phyloP scores from a whole-genome alignment of 2,113 vertebrate species.

The Cyphomyrus plagiostoma region DNA sequence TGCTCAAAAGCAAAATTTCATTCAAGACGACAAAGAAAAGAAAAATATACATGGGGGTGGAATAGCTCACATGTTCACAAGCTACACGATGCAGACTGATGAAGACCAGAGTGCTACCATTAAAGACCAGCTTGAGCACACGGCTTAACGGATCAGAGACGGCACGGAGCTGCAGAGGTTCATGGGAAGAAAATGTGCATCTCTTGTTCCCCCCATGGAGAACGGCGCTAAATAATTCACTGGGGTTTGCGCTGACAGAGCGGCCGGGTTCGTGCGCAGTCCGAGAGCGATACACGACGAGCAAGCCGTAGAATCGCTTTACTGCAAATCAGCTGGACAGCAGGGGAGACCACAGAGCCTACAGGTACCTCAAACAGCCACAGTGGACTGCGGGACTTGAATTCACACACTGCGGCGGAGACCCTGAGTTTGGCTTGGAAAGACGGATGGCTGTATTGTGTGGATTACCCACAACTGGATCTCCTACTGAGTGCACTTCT shows the following conservation, averaged over 20 bases:
- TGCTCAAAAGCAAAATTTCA: background rate
- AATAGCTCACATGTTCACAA: background rate
- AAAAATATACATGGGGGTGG: background rate
- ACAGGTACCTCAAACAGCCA: background rate
- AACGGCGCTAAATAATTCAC: conserved; percentile 59
- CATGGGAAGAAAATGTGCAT: conserved; percentile 24
- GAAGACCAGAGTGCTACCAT: background rate
- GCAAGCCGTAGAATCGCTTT: conserved; percentile 58
- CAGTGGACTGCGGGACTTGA: background rate
- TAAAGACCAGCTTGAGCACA: background rate
- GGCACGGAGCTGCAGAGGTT: conserved; percentile 25
- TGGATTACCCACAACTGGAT: background rate
- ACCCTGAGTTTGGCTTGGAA: background rate
- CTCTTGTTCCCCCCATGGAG: conserved; percentile 33
- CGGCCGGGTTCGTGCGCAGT: conserved; percentile 52
- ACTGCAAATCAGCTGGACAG: conserved; percentile 24
- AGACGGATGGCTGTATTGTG: background rate
- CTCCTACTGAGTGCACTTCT: background rate
- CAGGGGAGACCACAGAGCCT: conserved; percentile 15
- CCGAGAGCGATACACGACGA: conserved; percentile 50
- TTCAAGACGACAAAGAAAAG: background rate
- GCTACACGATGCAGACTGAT: background rate
- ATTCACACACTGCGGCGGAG: background rate
- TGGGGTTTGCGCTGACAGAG: conserved; percentile 47
- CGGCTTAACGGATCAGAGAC: background rate